These are phyloP conservation scores for Suncus etruscus DNA, from an alignment of 2,113 vertebrate genomes.

Conservation along the genomic window DNA sequence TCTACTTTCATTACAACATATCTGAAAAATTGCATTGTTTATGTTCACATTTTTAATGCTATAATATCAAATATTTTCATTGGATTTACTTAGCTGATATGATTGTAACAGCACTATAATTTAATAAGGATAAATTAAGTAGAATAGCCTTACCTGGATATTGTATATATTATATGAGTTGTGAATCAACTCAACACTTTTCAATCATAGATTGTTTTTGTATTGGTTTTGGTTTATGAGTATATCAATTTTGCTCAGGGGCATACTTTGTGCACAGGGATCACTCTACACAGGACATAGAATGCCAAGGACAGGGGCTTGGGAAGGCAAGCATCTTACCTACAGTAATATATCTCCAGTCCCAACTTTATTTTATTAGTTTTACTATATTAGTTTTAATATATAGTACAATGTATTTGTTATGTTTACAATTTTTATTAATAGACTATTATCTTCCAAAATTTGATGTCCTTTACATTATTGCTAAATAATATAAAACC, in stretches of 20 bases:
- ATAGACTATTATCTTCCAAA: too few relatives aligned
- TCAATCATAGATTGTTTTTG: too few relatives aligned
- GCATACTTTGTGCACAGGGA: too few relatives aligned
- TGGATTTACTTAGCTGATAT: background rate
- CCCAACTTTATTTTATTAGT: too few relatives aligned
- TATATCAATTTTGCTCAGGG: too few relatives aligned
- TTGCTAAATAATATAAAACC: background rate
- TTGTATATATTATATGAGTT: background rate
- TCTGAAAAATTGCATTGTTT: background rate
- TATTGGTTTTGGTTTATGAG: too few relatives aligned
- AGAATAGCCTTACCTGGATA: background rate
- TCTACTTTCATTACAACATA: fast-evolving
- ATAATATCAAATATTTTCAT: background rate
- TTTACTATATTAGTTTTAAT: too few relatives aligned
- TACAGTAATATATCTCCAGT: too few relatives aligned
- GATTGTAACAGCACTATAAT: background rate
- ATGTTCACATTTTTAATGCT: background rate
- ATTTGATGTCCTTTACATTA: background rate
- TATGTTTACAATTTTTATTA: background rate
- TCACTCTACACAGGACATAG: too few relatives aligned
- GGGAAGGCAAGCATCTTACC: too few relatives aligned
- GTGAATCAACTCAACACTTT: background rate
- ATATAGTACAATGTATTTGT: background rate
- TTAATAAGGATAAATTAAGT: background rate
- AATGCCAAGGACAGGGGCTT: too few relatives aligned